Conservation (phyloP, 2,113 vertebrate genomes). For the Mesitornis unicolor region DNA sequence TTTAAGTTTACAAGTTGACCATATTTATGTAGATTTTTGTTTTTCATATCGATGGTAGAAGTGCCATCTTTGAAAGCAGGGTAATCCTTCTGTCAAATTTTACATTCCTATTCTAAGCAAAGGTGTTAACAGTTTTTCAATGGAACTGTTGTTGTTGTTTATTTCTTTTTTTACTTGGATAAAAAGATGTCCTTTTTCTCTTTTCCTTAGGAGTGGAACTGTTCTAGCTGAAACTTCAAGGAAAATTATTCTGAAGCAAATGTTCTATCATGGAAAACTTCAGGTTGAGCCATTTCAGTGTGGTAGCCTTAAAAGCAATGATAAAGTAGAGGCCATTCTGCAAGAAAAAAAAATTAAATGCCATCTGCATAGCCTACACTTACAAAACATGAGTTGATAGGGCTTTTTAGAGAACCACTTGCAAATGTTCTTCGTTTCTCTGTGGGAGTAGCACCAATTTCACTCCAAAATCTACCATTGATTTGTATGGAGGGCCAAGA, state of each 20-base stretch:
- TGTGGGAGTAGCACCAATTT: not conserved
- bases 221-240: constrained; percentile 18
- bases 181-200: not conserved
- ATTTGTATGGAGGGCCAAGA: not conserved
- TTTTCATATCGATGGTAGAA: not conserved
- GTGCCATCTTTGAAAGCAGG: not conserved
- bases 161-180: not conserved
- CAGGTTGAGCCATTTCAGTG: not conserved
- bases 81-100: not conserved
- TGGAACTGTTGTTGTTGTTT: not conserved
- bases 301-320: not conserved
- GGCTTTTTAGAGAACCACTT: not conserved
- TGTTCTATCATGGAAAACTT: not conserved
- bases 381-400: not conserved
- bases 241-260: not conserved
- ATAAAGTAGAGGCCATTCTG: not conserved
- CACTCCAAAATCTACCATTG: not conserved
- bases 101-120: not conserved
- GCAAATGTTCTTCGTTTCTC: not conserved
- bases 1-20: not conserved
- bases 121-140: not conserved
- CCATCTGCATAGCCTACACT: not conserved
- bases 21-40: not conserved
- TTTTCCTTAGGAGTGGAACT: not conserved
- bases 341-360: not conserved